Evolutionary conservation across 2,888 invertebrate genomes (phyloP).

Genomic region (Lepeophtheirus nordmannii): DNA sequence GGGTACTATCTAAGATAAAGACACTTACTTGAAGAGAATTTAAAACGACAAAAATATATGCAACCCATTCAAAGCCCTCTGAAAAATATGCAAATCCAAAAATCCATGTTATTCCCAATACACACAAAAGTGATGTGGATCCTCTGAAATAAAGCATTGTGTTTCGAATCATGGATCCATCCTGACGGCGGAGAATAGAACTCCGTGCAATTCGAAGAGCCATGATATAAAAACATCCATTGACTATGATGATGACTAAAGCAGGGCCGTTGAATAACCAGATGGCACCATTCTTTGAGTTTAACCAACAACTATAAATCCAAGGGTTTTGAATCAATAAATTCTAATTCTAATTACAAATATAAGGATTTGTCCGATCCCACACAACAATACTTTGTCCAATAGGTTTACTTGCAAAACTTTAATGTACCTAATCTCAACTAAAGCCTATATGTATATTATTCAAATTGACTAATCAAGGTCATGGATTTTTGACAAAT

Average conservation of each 20-base stretch:
- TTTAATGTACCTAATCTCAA: too few relatives aligned
- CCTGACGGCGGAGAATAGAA: neutral
- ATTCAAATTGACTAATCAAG: too few relatives aligned
- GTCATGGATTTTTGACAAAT: too few relatives aligned
- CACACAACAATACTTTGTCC: too few relatives aligned
- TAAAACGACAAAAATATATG: constrained; percentile 38
- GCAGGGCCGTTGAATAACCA: constrained; percentile 31
- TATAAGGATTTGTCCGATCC: too few relatives aligned
- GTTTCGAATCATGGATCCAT: neutral
- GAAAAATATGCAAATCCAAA: constrained; percentile 37
- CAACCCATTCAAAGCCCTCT: constrained; percentile 33
- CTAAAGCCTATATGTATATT: too few relatives aligned
- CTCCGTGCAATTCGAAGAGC: constrained; percentile 23
- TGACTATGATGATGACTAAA: constrained; percentile 29
- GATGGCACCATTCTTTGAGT: constrained; percentile 29
- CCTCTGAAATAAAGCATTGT: constrained; percentile 29
- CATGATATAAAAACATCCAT: constrained; percentile 26
- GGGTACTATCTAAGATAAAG: too few relatives aligned
- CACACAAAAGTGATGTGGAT: constrained; percentile 36
- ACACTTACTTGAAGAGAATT: constrained; percentile 32
- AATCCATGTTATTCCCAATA: constrained; percentile 40
- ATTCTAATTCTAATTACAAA: too few relatives aligned
- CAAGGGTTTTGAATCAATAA: constrained; percentile 9
- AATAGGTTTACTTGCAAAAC: too few relatives aligned
- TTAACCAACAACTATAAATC: constrained; percentile 30